A percentile compares a stretch with the other conserved stretches of the same genome.
Conservation (phyloP, 2,888 invertebrate genomes). For the Teleiodes luculella region DNA sequence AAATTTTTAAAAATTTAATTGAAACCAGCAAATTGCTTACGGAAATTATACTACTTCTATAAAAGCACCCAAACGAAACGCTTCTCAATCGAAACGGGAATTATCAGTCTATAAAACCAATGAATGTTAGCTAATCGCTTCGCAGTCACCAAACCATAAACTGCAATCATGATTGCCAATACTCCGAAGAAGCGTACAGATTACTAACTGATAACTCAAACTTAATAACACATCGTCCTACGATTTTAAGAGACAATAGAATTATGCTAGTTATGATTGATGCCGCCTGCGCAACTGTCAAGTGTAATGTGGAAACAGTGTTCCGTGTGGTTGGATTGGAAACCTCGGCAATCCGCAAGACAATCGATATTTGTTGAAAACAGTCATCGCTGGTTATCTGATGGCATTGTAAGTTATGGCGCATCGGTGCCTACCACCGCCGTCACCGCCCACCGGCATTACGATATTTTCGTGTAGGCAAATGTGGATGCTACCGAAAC, state of each 20-base stretch:
- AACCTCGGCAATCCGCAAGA: constrained; percentile 24
- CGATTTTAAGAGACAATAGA: constrained; percentile 16
- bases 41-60: neutral
- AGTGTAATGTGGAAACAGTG: constrained; percentile 17
- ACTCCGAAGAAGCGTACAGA: constrained; percentile 4
- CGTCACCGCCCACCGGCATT: constrained; percentile 51
- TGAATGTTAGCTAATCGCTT: constrained; percentile 12
- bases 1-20: no score
- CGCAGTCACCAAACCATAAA: constrained; percentile 5
- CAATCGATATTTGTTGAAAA: constrained; percentile 54
- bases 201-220: constrained; percentile 1
- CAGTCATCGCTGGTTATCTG: constrained; percentile 50
- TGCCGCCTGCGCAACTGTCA: constrained; percentile 19
- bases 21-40: no score
- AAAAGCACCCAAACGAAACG: neutral
- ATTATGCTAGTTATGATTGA: constrained; percentile 13
- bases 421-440: constrained; percentile 57
- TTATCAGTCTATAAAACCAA: constrained; percentile 13
- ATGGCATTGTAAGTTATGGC: constrained; percentile 57
- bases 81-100: neutral
- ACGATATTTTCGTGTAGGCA: constrained; percentile 42
- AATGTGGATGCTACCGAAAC: constrained; percentile 20
- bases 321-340: constrained; percentile 17
- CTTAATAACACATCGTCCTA: constrained; percentile 14
- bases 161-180: constrained; percentile 9